phyloP scores from a whole-genome alignment of 2,797 vertebrate species.

The Chelonia mydas region DNA sequence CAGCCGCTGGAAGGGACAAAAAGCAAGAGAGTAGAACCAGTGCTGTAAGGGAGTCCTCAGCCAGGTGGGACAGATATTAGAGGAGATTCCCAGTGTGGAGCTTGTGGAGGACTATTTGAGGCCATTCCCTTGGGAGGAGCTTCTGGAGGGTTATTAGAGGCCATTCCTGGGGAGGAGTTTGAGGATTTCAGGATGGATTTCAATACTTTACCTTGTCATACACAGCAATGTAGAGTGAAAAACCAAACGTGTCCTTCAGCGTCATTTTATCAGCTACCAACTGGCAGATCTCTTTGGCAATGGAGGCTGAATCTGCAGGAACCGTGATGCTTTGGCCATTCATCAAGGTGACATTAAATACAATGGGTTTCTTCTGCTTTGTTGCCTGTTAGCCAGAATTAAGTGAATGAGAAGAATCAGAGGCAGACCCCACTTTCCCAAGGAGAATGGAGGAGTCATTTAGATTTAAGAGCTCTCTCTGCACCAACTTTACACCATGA shows the following conservation, averaged over 20 bases:
- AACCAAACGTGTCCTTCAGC: conserved; percentile 91
- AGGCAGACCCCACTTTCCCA: not conserved
- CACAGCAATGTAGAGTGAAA: conserved; percentile 92
- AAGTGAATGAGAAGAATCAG: conserved; percentile 25
- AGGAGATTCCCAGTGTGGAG: not conserved
- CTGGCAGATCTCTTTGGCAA: conserved; percentile 90
- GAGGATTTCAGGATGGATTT: not conserved
- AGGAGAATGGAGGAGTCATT: not conserved
- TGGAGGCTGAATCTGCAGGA: conserved; percentile 91
- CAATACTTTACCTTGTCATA: conserved; percentile 90
- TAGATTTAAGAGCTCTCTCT: conserved; percentile 2
- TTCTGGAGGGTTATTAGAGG: not conserved
- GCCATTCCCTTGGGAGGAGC: not conserved
- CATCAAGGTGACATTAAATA: conserved; percentile 87
- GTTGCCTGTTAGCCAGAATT: conserved; percentile 85
- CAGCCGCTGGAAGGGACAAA: not conserved
- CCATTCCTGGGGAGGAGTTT: not conserved
- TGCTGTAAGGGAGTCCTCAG: not conserved
- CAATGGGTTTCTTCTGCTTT: conserved; percentile 91
- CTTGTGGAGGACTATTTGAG: not conserved
- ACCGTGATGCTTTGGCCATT: conserved; percentile 87
- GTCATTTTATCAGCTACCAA: conserved; percentile 86
- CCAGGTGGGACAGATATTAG: not conserved
- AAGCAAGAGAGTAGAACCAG: not conserved
- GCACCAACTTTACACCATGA: not conserved